Evolutionary conservation across 35 echinoderm and acorn worm species (phyloP), one percentile per base, ranked within the genome.

Genomic region (Eucidaris tribuloides): DNA sequence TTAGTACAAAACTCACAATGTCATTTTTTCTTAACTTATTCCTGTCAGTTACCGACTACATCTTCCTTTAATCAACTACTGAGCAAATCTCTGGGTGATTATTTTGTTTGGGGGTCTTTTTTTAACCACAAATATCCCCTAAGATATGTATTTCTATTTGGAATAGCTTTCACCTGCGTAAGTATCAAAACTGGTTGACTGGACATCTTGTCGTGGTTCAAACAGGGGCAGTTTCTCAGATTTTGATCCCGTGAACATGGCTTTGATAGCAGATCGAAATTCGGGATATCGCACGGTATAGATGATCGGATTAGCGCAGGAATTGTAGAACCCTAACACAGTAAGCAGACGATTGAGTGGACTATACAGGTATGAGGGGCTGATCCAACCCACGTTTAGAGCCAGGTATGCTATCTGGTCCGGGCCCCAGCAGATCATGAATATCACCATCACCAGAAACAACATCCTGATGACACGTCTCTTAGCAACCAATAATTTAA

Each of bases 291-390:
- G 46, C 54, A 82, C n/a, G 6, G 31, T 44, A 57, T 82, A 82
- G 46, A 82, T 82, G 17, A 82, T 39, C 19, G 80, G 80, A 62
- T 82, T 82, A 19, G 58, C 80, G 14, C 80, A 82, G 37, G 36
- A 44, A 31, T 82, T 82, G 28, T 41, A 60, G 58, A 82, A 82
- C 3, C 52, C 80, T 30, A 82, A 23, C 1, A 61, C 52, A 17
- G 62, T 57, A 0, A 82, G 42, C 0, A 33, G 20, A 17, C 58
- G 80, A 82, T 60, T 35, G 18, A 82, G 24, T 1, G 58, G 32
- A 19, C 48, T 45, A 24, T 62, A 60, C 20, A 60, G 80, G 46
- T 82, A 82, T 31, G 32, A 42, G 1, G 34, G 0, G 15, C 35
- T 33, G 15, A 60, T n/a, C 31, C 14, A 63, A 24, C 80, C 80